Evolutionary conservation across 2,113 vertebrate genomes (phyloP).

Genomic region (Pampusana beccarii): DNA sequence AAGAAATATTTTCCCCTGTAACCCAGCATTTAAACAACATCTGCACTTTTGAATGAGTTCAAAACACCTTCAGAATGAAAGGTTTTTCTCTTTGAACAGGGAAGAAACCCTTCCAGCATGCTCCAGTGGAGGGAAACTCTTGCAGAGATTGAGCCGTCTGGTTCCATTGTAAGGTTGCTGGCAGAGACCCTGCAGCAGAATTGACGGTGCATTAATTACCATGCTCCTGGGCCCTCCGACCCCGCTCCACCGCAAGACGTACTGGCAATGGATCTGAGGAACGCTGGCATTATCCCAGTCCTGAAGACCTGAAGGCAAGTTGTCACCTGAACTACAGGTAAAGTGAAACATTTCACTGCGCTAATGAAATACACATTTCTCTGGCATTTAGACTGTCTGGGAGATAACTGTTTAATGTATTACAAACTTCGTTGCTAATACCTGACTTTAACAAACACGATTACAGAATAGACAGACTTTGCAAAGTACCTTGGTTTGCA

Average conservation of each 20-base stretch:
- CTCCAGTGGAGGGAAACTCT: neutral
- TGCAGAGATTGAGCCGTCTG: neutral
- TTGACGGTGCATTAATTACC: conserved; percentile 32
- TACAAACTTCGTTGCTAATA: conserved; percentile 4
- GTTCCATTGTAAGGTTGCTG: neutral
- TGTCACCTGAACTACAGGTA: conserved; percentile 36
- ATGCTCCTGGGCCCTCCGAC: neutral
- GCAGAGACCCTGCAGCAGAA: neutral
- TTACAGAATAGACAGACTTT: neutral
- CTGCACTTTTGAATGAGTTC: neutral
- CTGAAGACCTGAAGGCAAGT: conserved; percentile 6
- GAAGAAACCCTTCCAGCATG: neutral
- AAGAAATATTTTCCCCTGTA: neutral
- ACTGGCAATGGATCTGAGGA: conserved; percentile 30
- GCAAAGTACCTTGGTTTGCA: neutral
- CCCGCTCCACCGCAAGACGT: neutral
- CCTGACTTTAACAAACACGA: neutral
- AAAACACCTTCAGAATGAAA: conserved; percentile 22
- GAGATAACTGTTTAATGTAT: neutral
- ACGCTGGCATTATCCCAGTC: neutral
- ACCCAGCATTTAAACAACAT: conserved; percentile 8
- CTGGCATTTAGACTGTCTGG: conserved; percentile 28
- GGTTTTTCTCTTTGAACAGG: conserved; percentile 17
- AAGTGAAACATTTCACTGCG: conserved; percentile 4
- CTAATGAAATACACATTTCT: conserved; percentile 40